A percentile compares a stretch with the other conserved stretches of the same genome.
Evolutionary conservation across 2,888 invertebrate genomes (phyloP).

Genomic region (Dromius quadrimaculatus): DNA sequence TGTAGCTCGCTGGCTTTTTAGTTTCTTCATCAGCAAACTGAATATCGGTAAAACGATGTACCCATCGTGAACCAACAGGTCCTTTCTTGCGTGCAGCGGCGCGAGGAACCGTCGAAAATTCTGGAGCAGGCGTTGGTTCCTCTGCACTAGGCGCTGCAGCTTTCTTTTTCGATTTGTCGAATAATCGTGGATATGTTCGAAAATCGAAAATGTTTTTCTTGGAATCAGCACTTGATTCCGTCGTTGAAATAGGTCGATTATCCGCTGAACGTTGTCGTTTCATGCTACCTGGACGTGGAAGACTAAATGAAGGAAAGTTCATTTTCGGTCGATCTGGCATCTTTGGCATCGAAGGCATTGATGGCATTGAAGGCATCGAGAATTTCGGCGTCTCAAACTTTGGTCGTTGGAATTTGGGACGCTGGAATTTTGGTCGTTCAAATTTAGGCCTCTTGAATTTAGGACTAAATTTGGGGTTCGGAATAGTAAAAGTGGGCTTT

Average conservation of each 20-base stretch:
- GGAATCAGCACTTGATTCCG: constrained; percentile 69
- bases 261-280: constrained; percentile 63
- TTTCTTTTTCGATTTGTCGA: constrained; percentile 68
- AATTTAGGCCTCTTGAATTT: constrained; percentile 64
- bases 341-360: constrained; percentile 63
- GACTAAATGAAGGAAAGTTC: constrained; percentile 64
- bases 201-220: constrained; percentile 78
- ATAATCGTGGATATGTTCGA: constrained; percentile 83
- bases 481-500: constrained; percentile 68
- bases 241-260: constrained; percentile 66
- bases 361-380: constrained; percentile 72
- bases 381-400: constrained; percentile 73
- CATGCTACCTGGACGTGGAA: constrained; percentile 64
- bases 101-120: constrained; percentile 76
- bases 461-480: constrained; percentile 57
- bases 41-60: constrained; percentile 60
- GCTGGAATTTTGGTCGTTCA: constrained; percentile 63
- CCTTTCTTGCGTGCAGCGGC: constrained; percentile 70
- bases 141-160: constrained; percentile 69
- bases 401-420: constrained; percentile 69
- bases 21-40: constrained; percentile 61
- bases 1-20: constrained; percentile 55
- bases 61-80: constrained; percentile 68
- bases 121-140: constrained; percentile 74
- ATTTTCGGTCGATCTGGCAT: constrained; percentile 74